Base-by-base conservation (phyloP, 1,140 invertebrate genomes). In the Sminthurinus signatus region DNA sequence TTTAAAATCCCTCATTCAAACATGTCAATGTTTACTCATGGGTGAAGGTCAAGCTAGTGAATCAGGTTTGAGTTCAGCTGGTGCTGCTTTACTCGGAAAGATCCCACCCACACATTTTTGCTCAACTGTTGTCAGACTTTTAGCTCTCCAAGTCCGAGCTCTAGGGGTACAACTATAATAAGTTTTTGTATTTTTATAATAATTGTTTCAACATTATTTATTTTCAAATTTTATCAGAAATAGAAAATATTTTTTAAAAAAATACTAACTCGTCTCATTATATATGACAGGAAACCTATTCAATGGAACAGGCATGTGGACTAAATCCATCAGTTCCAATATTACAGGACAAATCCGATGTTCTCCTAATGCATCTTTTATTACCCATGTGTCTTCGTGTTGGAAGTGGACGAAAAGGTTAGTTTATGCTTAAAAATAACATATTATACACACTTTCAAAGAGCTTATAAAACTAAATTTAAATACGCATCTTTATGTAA, bases 351-450 rank as follows among this genome's bases (percentile, higher is more conserved):
- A 89, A 94, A 75, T 89, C 91, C 12, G 93, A 98, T 80, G 93
- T 91, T 72, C 88, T 97, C 79, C 81, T 99, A 3, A 88, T 98
- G 79, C 96, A 98, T 80, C 82, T 99, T 62, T 84, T 99, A 39
- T 88, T 99, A 80, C 96, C 96, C 1, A 79, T 99, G 51, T 97
- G 95, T 79, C 81, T 99, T 54, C 80, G 93, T 70, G 89, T 98
- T 28, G 94, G 93, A 28, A 91, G 88, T 76, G 91, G 93, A 51
- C 79, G 92, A 64, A 92, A 92, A 68, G 74, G 61, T 50, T 36
- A 63, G 21, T 31, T n/a, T 4, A 25, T 52, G 27, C 21, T 44
- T 14, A 48, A 50, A n/a, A n/a, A n/a, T n/a, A n/a, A n/a, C n/a
- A n/a, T n/a, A n/a, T n/a, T n/a, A n/a, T n/a, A n/a, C n/a, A n/a